These are phyloP conservation scores for Hapalemur alaotrensis DNA, from an alignment of 2,797 vertebrate genomes.

Conservation along the genomic window DNA sequence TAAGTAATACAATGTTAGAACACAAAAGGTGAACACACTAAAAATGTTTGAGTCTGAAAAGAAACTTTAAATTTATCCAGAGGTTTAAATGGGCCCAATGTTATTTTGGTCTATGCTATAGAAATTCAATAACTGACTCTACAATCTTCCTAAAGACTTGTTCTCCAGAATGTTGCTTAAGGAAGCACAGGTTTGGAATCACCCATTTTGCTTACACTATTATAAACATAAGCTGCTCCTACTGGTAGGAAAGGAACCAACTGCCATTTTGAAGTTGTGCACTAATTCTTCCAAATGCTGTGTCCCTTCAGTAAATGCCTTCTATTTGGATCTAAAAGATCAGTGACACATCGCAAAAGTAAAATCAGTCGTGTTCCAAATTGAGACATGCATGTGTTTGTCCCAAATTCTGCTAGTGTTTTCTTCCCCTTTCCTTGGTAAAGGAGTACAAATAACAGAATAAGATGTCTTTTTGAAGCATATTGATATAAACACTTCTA, in stretches of 20 bases:
- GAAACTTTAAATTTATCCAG: conserved; percentile 65
- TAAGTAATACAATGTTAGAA: not conserved
- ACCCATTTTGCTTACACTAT: not conserved
- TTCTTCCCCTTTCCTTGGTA: not conserved
- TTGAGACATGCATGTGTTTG: not conserved
- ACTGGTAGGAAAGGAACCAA: not conserved
- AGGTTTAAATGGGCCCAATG: not conserved
- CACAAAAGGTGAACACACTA: not conserved
- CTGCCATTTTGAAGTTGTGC: not conserved
- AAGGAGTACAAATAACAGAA: not conserved
- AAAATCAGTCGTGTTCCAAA: not conserved
- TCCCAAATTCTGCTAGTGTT: not conserved
- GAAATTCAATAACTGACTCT: conserved; percentile 53
- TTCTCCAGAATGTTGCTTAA: conserved; percentile 2
- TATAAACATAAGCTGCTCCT: not conserved
- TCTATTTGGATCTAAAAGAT: not conserved
- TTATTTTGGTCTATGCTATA: not conserved
- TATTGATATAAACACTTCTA: not conserved
- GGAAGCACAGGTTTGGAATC: not conserved
- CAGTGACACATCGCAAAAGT: not conserved
- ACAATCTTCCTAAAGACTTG: conserved; percentile 43
- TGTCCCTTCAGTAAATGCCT: not conserved
- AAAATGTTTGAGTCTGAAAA: conserved; percentile 25
- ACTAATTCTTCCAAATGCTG: not conserved
- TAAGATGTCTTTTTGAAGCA: not conserved